phyloP scores from a whole-genome alignment of 2,888 invertebrate genomes.

The Alentia gelatinosa region DNA sequence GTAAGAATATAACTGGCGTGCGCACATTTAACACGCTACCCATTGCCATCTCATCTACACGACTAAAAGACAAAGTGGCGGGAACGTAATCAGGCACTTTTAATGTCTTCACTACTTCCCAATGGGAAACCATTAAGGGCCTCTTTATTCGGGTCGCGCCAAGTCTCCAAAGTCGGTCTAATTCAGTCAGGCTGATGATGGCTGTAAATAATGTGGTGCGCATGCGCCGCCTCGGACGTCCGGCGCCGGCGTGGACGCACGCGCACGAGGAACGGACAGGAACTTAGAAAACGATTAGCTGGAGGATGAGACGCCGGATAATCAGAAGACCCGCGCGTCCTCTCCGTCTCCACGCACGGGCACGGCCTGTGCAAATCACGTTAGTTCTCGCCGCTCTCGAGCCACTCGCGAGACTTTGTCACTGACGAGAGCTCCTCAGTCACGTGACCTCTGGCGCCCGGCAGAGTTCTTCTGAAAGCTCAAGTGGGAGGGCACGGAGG shows the following conservation, averaged over 20 bases:
- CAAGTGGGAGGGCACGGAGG: background rate
- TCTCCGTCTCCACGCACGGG: background rate
- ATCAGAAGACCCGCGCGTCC: background rate
- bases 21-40: no score
- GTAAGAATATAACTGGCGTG: no score
- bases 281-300: constrained; percentile 18
- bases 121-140: no score
- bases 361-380: background rate
- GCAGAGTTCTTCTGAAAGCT: background rate
- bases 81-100: no score
- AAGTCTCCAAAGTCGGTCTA: background rate
- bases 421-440: background rate
- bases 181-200: background rate
- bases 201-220: background rate
- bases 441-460: background rate
- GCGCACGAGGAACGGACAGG: background rate
- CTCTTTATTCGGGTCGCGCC: background rate
- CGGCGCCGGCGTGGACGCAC: background rate
- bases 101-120: no score
- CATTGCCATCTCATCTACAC: no score
- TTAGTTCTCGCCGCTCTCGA: background rate
- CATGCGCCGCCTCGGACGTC: background rate
- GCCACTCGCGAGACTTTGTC: background rate
- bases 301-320: constrained; percentile 2
- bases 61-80: no score